Evolutionary conservation across 2,888 invertebrate species (phyloP).

Genomic region (Microctonus aethiopoides): DNA sequence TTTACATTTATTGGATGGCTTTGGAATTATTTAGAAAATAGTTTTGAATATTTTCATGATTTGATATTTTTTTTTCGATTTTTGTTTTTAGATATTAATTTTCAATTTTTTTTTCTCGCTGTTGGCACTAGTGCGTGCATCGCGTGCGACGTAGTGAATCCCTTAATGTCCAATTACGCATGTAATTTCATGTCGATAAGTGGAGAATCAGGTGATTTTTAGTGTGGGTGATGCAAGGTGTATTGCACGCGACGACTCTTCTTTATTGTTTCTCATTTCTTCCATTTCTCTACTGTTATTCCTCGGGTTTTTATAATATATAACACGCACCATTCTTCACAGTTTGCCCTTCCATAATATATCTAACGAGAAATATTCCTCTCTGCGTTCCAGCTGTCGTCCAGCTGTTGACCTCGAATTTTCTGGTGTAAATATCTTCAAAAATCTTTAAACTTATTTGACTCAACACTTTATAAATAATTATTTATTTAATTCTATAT

Average conservation of each 20-base stretch:
- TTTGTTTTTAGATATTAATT: background rate
- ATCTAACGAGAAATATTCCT: background rate
- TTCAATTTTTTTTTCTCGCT: background rate
- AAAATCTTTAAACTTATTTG: too few relatives aligned
- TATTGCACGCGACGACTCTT: constrained; percentile 20
- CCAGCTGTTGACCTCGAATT: constrained; percentile 48
- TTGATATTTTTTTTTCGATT: too few relatives aligned
- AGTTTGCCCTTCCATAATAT: background rate
- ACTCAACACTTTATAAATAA: background rate
- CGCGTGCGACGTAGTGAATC: background rate
- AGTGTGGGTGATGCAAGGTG: constrained; percentile 33
- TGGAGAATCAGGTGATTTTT: constrained; percentile 27
- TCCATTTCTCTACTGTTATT: background rate
- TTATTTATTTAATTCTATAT: background rate
- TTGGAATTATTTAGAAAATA: too few relatives aligned
- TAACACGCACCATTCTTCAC: too few relatives aligned
- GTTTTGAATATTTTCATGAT: too few relatives aligned
- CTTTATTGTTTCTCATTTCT: constrained; percentile 14
- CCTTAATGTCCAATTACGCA: constrained; percentile 36
- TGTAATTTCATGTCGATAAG: constrained; percentile 33
- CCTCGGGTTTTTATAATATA: too few relatives aligned
- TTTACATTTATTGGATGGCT: too few relatives aligned
- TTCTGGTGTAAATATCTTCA: constrained; percentile 11
- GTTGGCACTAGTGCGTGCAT: background rate
- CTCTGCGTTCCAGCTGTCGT: constrained; percentile 49